A percentile compares a stretch with the other conserved stretches of the same genome.
Conservation (phyloP, 2,888 invertebrate species). For the Euproctis similis region DNA sequence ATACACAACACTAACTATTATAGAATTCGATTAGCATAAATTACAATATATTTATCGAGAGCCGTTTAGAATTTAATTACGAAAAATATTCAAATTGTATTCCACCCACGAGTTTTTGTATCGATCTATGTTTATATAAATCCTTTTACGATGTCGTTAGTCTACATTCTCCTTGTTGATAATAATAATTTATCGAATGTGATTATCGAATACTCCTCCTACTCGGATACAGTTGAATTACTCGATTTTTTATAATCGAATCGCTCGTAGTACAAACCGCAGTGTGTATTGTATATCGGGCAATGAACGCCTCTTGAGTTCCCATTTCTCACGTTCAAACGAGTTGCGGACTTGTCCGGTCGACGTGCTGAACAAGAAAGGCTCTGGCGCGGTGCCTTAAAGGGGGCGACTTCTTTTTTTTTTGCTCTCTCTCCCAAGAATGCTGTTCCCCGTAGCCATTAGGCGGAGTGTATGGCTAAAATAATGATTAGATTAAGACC, state of each 20-base stretch:
- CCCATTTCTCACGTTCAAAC: slow-evolving; percentile 65
- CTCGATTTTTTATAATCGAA: slow-evolving; percentile 24
- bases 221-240: slow-evolving; percentile 20
- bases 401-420: slow-evolving; percentile 55
- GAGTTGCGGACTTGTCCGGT: slow-evolving; percentile 54
- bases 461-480: slow-evolving; percentile 34
- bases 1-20: too few species aligned
- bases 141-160: slow-evolving; percentile 4
- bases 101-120: slow-evolving; percentile 4
- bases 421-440: slow-evolving; percentile 44
- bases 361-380: slow-evolving; percentile 66
- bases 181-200: slow-evolving; percentile 11
- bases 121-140: slow-evolving; percentile 1
- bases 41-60: too few species aligned
- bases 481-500: slow-evolving; percentile 33
- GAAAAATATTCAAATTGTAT: slow-evolving; percentile 1
- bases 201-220: slow-evolving; percentile 19
- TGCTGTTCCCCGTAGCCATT: slow-evolving; percentile 38
- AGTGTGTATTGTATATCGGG: slow-evolving; percentile 43
- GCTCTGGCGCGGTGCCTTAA: slow-evolving; percentile 58
- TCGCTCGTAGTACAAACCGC: slow-evolving; percentile 38
- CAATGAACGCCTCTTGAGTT: slow-evolving; percentile 42
- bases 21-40: too few species aligned
- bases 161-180: slow-evolving; percentile 6
- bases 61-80: too few species aligned